Conservation (phyloP, 2,888 invertebrate species). For the Chaitophorus viminalis region DNA sequence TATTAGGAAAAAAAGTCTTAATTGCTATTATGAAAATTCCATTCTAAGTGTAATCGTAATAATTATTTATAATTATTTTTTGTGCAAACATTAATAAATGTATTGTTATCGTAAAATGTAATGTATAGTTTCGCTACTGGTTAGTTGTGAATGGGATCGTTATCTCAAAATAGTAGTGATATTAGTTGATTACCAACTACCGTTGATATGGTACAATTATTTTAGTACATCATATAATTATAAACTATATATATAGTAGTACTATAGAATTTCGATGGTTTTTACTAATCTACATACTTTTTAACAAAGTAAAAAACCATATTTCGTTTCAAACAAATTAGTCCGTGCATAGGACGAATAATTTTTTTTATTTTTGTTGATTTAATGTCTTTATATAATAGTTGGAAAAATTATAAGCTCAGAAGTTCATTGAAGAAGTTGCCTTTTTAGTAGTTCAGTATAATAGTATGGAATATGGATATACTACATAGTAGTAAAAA, state of each 20-base stretch:
- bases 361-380: too few relatives aligned
- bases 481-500: too few relatives aligned
- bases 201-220: background rate
- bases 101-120: background rate
- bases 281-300: background rate
- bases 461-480: too few relatives aligned
- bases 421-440: too few relatives aligned
- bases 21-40: too few relatives aligned
- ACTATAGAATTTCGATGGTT: background rate
- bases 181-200: conserved; percentile 3
- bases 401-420: too few relatives aligned
- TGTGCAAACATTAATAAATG: background rate
- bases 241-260: too few relatives aligned
- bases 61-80: background rate
- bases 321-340: background rate
- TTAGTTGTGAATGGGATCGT: background rate
- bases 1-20: too few relatives aligned
- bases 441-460: too few relatives aligned
- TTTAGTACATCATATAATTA: background rate
- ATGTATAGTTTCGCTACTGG: background rate
- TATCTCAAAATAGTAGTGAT: conserved; percentile 9
- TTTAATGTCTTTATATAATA: too few relatives aligned
- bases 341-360: too few relatives aligned
- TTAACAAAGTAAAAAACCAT: background rate
- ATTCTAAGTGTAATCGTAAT: background rate